phyloP scores from a whole-genome alignment of 2,113 vertebrate genomes.

The Leptodactylus fuscus region DNA sequence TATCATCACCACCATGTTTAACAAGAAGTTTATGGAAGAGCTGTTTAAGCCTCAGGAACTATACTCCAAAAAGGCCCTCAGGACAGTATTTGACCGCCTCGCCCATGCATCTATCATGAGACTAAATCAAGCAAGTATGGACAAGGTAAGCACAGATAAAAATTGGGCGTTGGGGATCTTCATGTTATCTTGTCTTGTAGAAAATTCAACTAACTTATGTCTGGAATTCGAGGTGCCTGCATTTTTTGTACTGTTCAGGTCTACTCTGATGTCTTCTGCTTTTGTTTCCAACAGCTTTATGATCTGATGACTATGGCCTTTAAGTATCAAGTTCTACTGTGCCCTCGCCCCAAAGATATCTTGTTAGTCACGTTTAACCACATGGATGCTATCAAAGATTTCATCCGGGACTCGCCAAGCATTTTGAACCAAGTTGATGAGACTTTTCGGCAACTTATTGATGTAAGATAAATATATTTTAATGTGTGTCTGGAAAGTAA shows the following conservation, averaged over 20 bases:
- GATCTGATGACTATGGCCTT: constrained; percentile 99
- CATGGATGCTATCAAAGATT: constrained; percentile 94
- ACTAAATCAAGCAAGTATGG: constrained; percentile 98
- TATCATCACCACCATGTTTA: constrained; percentile 98
- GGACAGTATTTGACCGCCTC: constrained; percentile 92
- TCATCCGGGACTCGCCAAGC: constrained; percentile 85
- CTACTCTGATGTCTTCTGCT: background rate
- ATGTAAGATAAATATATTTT: constrained; percentile 75
- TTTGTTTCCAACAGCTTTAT: constrained; percentile 81
- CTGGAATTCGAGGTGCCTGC: no score
- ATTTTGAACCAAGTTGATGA: constrained; percentile 92
- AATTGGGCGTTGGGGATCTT: background rate
- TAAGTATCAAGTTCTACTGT: constrained; percentile 96
- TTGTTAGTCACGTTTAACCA: constrained; percentile 96
- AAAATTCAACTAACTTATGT: no score
- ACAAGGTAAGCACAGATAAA: constrained; percentile 81
- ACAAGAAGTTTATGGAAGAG: constrained; percentile 94
- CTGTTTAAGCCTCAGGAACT: constrained; percentile 97
- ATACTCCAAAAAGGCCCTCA: constrained; percentile 94
- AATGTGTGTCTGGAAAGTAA: background rate
- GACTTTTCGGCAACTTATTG: constrained; percentile 85
- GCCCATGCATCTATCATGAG: constrained; percentile 98
- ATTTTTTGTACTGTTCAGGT: background rate
- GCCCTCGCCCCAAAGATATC: constrained; percentile 90
- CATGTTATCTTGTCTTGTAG: background rate